Evolutionary conservation across 2,888 invertebrate species (phyloP).

Genomic region (Glaucopsyche alexis): DNA sequence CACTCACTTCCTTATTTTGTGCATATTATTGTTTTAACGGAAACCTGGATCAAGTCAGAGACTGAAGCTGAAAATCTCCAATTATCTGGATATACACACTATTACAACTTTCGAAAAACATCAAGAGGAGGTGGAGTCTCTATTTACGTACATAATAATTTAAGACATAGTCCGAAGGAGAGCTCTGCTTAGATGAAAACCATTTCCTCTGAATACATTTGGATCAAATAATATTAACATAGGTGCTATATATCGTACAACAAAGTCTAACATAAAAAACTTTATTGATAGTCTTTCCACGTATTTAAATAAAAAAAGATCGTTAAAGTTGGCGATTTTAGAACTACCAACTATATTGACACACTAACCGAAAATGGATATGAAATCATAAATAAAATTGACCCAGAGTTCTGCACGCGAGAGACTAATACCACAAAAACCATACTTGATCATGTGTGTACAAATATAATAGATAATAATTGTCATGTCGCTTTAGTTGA

Average conservation of each 20-base stretch:
- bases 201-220: slow-evolving; percentile 36
- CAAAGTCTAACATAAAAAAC: slow-evolving; percentile 11
- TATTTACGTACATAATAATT: slow-evolving; percentile 30
- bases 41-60: slow-evolving; percentile 24
- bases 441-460: slow-evolving; percentile 38
- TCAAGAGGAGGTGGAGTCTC: slow-evolving; percentile 33
- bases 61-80: not conserved
- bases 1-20: not conserved
- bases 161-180: slow-evolving; percentile 32
- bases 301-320: slow-evolving; percentile 31
- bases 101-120: slow-evolving; percentile 17
- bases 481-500: slow-evolving; percentile 21
- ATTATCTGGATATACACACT: slow-evolving; percentile 24
- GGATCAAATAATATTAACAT: slow-evolving; percentile 29
- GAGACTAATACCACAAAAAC: slow-evolving; percentile 35
- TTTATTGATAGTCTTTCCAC: slow-evolving; percentile 28
- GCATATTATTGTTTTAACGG: slow-evolving; percentile 6
- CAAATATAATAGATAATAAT: slow-evolving; percentile 34
- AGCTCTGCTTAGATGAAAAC: slow-evolving; percentile 31
- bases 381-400: slow-evolving; percentile 33
- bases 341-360: slow-evolving; percentile 1
- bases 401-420: slow-evolving; percentile 33
- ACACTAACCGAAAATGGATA: slow-evolving; percentile 11
- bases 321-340: slow-evolving; percentile 30
- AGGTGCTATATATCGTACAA: slow-evolving; percentile 33